phyloP scores from a whole-genome alignment of 2,888 invertebrate genomes.

The Strigamia maritima region DNA sequence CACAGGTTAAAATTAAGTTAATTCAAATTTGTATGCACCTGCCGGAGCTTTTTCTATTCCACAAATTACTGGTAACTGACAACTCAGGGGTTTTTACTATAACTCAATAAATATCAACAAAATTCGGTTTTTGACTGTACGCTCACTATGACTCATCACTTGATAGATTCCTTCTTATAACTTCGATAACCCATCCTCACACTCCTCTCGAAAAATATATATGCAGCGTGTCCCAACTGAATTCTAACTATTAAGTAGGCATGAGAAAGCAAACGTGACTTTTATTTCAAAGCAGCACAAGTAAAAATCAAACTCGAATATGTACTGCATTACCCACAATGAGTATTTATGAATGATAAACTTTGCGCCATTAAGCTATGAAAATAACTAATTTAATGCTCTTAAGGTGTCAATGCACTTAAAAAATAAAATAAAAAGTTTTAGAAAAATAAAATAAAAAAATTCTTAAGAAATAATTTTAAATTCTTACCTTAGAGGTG shows the following conservation, averaged over 20 bases:
- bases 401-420: not conserved
- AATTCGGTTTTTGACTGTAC: too few species aligned
- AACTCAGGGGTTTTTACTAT: not conserved
- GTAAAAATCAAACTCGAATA: not conserved
- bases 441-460: not conserved
- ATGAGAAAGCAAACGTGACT: conserved; percentile 5
- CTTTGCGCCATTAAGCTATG: not conserved
- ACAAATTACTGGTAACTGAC: not conserved
- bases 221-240: not conserved
- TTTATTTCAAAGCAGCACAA: not conserved
- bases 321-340: too few species aligned
- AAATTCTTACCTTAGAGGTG: conserved; percentile 3
- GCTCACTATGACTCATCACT: not conserved
- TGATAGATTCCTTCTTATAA: not conserved
- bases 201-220: not conserved
- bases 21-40: not conserved
- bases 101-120: not conserved
- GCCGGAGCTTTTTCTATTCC: not conserved
- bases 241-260: not conserved
- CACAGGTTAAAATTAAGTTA: too few species aligned
- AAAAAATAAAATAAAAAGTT: not conserved
- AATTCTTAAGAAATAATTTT: not conserved
- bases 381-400: not conserved
- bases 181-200: not conserved
- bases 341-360: not conserved